Evolutionary conservation across 2,888 invertebrate genomes (phyloP).

Genomic region (Drosophila mimica): DNA sequence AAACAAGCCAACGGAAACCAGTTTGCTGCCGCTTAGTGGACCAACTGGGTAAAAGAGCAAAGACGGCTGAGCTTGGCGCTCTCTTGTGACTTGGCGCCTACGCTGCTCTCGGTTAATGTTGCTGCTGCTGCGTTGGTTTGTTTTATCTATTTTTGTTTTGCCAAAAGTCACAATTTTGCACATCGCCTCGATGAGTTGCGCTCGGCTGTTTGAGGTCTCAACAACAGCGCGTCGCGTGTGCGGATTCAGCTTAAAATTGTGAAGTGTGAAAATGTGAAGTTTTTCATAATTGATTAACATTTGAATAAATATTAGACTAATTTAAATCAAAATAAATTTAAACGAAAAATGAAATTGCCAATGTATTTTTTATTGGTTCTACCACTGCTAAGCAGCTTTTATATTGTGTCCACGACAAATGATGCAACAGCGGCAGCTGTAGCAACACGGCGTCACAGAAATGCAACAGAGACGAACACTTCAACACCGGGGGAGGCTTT

Average conservation of each 20-base stretch:
- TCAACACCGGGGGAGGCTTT: constrained; percentile 16
- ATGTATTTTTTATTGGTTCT: constrained; percentile 36
- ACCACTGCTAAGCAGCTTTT: constrained; percentile 58
- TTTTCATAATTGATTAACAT: constrained; percentile 38
- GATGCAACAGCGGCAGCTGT: constrained; percentile 71
- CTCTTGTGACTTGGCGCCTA: constrained; percentile 52
- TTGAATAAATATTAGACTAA: constrained; percentile 7
- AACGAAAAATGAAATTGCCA: constrained; percentile 60
- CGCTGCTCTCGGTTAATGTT: constrained; percentile 28
- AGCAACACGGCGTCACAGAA: constrained; percentile 39
- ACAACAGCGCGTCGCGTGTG: constrained; percentile 62
- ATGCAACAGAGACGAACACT: constrained; percentile 41
- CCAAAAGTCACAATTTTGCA: constrained; percentile 70
- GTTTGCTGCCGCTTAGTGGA: constrained; percentile 51
- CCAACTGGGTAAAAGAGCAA: constrained; percentile 55
- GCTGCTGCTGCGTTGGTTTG: constrained; percentile 21
- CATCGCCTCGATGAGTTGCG: constrained; percentile 65
- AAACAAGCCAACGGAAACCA: constrained; percentile 56
- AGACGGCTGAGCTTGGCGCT: constrained; percentile 29
- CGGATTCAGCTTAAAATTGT: constrained; percentile 17
- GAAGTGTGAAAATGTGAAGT: constrained; percentile 41
- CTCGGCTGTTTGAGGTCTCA: constrained; percentile 59
- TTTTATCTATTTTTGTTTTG: constrained; percentile 47
- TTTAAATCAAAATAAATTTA: constrained; percentile 13
- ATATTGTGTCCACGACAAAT: constrained; percentile 41